These are phyloP conservation scores for Drosophila stalkeri DNA, from an alignment of 2,888 invertebrate species.

Conservation along the genomic window DNA sequence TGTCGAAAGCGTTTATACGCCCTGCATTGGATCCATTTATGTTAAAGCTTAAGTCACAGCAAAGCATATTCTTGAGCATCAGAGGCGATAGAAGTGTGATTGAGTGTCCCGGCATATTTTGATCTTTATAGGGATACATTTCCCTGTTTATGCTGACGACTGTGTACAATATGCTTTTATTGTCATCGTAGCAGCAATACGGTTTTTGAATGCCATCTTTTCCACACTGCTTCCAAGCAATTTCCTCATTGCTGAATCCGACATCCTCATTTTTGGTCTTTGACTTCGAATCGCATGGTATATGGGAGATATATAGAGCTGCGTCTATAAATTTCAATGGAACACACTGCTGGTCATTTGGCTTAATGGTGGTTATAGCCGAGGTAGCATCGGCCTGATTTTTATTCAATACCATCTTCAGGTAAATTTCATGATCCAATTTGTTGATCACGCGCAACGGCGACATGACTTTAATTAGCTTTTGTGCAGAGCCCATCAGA, in stretches of 20 bases:
- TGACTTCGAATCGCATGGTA: conserved; percentile 38
- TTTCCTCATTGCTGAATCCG: conserved; percentile 81
- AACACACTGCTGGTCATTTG: conserved; percentile 87
- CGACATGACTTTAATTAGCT: conserved; percentile 94
- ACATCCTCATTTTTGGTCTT: conserved; percentile 60
- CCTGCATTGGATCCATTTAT: conserved; percentile 85
- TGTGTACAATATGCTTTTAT: conserved; percentile 79
- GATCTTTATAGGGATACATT: conserved; percentile 90
- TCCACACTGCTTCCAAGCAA: conserved; percentile 80
- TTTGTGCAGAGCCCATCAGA: conserved; percentile 96
- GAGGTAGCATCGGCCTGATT: conserved; percentile 70
- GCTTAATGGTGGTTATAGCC: conserved; percentile 85
- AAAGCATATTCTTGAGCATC: conserved; percentile 94
- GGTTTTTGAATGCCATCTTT: conserved; percentile 73
- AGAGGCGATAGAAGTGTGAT: conserved; percentile 94
- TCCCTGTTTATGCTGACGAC: conserved; percentile 88
- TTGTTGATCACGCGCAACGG: conserved; percentile 93
- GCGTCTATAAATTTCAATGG: conserved; percentile 92
- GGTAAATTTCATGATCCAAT: conserved; percentile 89
- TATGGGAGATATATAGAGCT: conserved; percentile 90
- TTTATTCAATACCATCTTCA: conserved; percentile 88
- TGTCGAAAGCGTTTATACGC: conserved; percentile 85
- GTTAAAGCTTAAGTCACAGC: conserved; percentile 91
- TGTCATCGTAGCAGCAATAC: conserved; percentile 76
- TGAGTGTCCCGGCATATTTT: conserved; percentile 91